Base-by-base conservation (phyloP, 2,888 invertebrate genomes). In the Orthosia gothica region DNA sequence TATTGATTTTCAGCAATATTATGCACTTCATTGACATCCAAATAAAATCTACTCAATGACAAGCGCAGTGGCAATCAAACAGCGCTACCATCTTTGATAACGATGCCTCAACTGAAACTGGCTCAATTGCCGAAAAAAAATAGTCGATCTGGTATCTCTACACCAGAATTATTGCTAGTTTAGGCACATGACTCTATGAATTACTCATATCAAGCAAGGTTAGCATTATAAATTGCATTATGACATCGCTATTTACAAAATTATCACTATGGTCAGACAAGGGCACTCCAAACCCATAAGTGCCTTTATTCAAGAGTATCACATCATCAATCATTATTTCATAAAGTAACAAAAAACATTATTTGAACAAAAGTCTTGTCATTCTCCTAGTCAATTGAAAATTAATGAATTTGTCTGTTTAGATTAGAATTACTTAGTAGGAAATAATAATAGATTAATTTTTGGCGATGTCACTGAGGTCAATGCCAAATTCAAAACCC, bases 241-340 rank as follows among this genome's bases (percentile, higher is more conserved):
- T 72, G 54, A 70, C 80, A 63, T 70, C 32, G 62, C 40, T 74
- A 80, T 80, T 71, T 50, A 50, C 59, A 74, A 80, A 77, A 59
- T 61, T 32, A 63, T n/a, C 57, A 62, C 50, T 66, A 52, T 63
- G 23, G 32, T 23, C 58, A 32, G 40, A 65, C 73, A 76, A 80
- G 70, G 72, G 65, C 62, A 74, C 67, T 70, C 23, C 32, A 57
- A 52, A 73, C 49, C 58, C 55, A 58, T 49, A 81, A 63, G 58
- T 75, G 68, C 52, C 68, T 73, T 73, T 63, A 74, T 65, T 84
- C 70, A 76, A 82, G 70, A 40, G n/a, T 63, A 65, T 58, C 61
- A 61, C 63, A 67, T 64, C 79, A 82, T 82, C 66, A 81, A 85
- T 76, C 85, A 82, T 73, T 86, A 59, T 74, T 78, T 74, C 50